Evolutionary conservation across 1,140 invertebrate genomes (phyloP).

Genomic region (Aricia agestis): DNA sequence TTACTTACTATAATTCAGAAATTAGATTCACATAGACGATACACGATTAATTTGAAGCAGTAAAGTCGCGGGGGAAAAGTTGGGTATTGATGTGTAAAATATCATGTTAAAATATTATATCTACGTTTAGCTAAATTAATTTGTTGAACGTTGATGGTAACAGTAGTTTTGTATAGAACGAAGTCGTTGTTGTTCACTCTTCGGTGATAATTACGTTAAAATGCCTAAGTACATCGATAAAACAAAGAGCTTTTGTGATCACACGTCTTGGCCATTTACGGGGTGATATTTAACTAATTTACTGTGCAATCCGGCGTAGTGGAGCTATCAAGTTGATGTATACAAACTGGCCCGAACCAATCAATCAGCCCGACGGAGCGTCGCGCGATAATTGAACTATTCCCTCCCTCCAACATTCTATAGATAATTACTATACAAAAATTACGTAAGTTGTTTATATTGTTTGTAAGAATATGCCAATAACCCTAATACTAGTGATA

Average conservation of each 20-base stretch:
- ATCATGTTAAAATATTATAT: too few relatives aligned
- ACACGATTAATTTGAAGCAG: too few relatives aligned
- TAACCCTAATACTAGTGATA: too few relatives aligned
- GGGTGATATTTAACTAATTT: constrained; percentile 40
- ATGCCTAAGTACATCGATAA: not conserved
- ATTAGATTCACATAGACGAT: too few relatives aligned
- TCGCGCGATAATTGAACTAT: constrained; percentile 68
- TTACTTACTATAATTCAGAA: too few relatives aligned
- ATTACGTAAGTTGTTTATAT: constrained; percentile 58
- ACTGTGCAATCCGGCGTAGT: constrained; percentile 46
- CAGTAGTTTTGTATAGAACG: not conserved
- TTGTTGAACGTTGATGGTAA: too few relatives aligned
- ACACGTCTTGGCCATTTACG: constrained; percentile 23
- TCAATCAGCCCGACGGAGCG: constrained; percentile 65
- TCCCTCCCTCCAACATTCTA: constrained; percentile 60
- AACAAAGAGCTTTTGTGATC: not conserved
- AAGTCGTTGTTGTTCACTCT: not conserved
- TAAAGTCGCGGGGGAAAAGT: too few relatives aligned
- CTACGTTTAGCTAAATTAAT: too few relatives aligned
- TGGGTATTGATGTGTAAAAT: too few relatives aligned
- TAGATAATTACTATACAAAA: constrained; percentile 72
- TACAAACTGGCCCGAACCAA: constrained; percentile 61
- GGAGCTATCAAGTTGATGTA: constrained; percentile 58
- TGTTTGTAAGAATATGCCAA: too few relatives aligned
- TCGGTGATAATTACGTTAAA: not conserved